A percentile compares a stretch with the other conserved stretches of the same genome.
Evolutionary conservation across 2,113 vertebrate species (phyloP).

Genomic region (Desmodus rotundus): DNA sequence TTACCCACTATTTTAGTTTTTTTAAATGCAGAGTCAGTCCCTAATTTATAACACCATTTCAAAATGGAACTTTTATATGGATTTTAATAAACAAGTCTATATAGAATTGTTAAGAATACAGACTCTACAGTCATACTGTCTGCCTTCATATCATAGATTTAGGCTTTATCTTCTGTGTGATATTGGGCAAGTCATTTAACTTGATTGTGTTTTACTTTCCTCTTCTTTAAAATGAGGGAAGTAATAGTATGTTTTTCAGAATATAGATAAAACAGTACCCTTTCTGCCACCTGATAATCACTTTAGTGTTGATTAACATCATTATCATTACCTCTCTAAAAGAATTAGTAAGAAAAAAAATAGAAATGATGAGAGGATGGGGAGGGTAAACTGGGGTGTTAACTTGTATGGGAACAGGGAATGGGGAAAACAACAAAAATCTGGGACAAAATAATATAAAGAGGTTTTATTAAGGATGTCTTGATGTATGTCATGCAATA

Average conservation of each 20-base stretch:
- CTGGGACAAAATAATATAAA: background rate
- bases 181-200: background rate
- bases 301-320: background rate
- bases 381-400: background rate
- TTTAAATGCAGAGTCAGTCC: background rate
- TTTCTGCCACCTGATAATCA: background rate
- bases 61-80: background rate
- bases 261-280: background rate
- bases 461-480: background rate
- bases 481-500: background rate
- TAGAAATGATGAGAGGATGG: background rate
- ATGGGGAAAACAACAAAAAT: background rate
- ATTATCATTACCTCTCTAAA: background rate
- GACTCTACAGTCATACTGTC: background rate
- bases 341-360: background rate
- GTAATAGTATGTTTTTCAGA: background rate
- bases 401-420: background rate
- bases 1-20: background rate
- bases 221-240: background rate
- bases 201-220: background rate
- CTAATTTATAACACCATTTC: background rate
- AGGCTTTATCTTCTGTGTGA: background rate
- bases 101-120: background rate
- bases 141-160: background rate
- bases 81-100: conserved; percentile 30